Evolutionary conservation across 2,797 vertebrate genomes (phyloP).

Genomic region (Pseudocheirus occidentalis): DNA sequence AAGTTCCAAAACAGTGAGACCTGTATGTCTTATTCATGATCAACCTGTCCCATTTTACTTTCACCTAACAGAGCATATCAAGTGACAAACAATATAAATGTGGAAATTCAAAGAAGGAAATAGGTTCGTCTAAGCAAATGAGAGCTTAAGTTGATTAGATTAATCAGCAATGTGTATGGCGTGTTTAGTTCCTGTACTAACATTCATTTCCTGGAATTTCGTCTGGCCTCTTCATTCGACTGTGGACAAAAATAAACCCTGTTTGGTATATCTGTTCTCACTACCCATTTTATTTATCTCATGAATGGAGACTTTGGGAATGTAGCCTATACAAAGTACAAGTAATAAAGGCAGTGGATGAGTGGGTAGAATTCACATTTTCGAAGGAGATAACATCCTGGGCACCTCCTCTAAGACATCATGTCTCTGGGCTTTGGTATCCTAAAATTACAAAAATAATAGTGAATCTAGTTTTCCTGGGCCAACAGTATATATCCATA

Average conservation of each 20-base stretch:
- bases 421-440: not conserved
- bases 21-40: conserved; percentile 3
- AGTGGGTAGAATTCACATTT: not conserved
- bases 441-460: not conserved
- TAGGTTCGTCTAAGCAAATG: not conserved
- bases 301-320: conserved; percentile 53
- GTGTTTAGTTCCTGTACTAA: conserved; percentile 1
- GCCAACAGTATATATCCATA: not conserved
- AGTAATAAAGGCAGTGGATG: not conserved
- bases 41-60: conserved; percentile 28
- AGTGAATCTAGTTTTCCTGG: not conserved
- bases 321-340: conserved; percentile 29
- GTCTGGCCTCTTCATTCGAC: conserved; percentile 60
- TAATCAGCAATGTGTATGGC: not conserved
- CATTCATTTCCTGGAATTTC: conserved; percentile 63
- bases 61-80: conserved; percentile 30
- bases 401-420: not conserved
- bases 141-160: conserved; percentile 45
- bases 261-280: conserved; percentile 56
- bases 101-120: conserved; percentile 44
- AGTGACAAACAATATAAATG: not conserved
- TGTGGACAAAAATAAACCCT: conserved; percentile 51
- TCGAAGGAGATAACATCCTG: conserved; percentile 6
- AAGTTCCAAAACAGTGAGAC: conserved; percentile 9
- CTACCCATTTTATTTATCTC: conserved; percentile 64